Evolutionary conservation across 37 sponge, comb jelly and placozoan species (phyloP), one percentile per base, ranked within the genome.

Genomic region (Axinella damicornis): DNA sequence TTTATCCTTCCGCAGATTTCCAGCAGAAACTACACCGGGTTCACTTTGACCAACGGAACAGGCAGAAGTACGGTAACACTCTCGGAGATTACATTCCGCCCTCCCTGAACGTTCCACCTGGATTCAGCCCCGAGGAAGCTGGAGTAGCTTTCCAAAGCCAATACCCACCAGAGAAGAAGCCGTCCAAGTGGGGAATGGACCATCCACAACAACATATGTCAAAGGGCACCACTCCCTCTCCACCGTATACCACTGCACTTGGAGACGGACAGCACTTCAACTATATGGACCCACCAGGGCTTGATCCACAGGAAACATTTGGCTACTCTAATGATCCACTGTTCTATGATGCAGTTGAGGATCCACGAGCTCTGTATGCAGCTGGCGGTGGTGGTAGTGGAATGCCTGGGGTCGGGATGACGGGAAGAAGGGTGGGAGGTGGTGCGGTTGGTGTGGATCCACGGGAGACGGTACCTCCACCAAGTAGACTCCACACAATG

Each of bases 1-100:
- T 88, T 54, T 73, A 75, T 28, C 88, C 88, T 0, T 41, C 80
- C 2, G 20, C 32, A 24, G 53, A 65, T 27, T 27, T 22, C 53
- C 34, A 59, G 17, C 71, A 65, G 25, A 15, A 34, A 21, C 4
- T 46, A 9, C 9, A 12, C 9, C 4, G 46, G 46, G 46, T 9
- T 46, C 46, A 9, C 46, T 46, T 9, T 46, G 46, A 46, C 46
- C 46, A 46, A 9, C 46, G 9, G 4, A 19, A 20, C 41, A 21
- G 2, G 16, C 41, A 40, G 73, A 53, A 27, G n/a, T 24, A 53
- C 9, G 46, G 6, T 12, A 46, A 46, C 46, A 69, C 70, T 11
- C 70, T 31, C 12, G 70, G 34, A 5, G 70, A 69, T 25, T 69
- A 36, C 13, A 69, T 32, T 32, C 70, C 70, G 16, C 70, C 34